These are phyloP conservation scores for Steinernema hermaphroditum DNA, from an alignment of 2,888 invertebrate species.

Conservation along the genomic window DNA sequence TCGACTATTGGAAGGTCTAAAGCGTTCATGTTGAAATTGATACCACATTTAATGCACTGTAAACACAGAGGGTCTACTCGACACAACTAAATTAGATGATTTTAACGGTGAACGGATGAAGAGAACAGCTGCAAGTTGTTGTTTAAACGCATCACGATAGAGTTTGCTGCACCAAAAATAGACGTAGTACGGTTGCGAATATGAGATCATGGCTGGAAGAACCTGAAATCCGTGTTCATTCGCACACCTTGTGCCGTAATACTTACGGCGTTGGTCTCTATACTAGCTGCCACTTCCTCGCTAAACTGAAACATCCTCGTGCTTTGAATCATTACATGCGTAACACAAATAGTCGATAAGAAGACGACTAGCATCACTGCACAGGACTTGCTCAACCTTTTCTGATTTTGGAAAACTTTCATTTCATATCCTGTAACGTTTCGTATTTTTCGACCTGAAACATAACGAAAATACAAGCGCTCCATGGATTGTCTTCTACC, in stretches of 20 bases:
- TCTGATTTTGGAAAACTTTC: neutral
- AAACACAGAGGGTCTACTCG: no score
- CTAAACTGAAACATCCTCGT: neutral
- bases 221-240: no score
- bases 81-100: no score
- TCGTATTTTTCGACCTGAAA: neutral
- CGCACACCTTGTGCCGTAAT: no score
- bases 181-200: neutral
- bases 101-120: no score
- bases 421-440: neutral
- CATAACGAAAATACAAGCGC: no score
- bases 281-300: neutral
- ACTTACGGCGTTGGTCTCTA: neutral
- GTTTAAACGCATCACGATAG: neutral
- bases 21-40: no score
- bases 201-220: neutral
- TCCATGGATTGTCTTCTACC: no score
- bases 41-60: no score
- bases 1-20: no score
- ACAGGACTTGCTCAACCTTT: neutral
- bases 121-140: neutral
- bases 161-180: neutral
- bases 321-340: neutral
- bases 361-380: neutral
- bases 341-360: neutral